Conservation (phyloP, 2,113 vertebrate genomes). For the Cyprinus carpio region DNA sequence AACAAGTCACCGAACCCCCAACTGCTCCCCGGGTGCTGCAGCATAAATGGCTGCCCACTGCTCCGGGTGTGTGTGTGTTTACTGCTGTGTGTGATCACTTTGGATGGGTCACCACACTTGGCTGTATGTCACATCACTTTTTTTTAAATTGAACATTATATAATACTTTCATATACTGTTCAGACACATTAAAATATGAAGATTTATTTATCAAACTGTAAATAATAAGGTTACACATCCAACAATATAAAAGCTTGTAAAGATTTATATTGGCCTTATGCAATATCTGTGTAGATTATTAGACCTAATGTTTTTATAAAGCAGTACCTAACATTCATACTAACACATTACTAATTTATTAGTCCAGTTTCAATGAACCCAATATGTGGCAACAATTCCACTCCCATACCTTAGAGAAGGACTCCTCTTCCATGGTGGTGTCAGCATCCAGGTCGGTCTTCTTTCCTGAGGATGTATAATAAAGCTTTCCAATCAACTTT, state of each 20-base stretch:
- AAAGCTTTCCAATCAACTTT: not conserved
- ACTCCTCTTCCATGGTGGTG: conserved; percentile 84
- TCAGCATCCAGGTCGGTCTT: conserved; percentile 87
- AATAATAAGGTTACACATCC: not conserved
- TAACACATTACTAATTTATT: not conserved
- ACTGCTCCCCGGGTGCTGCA: no score
- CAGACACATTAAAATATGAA: not conserved
- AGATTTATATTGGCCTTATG: not conserved
- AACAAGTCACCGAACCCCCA: no score
- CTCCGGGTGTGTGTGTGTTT: no score
- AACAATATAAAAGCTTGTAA: not conserved
- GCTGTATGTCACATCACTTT: no score
- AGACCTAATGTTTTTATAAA: not conserved
- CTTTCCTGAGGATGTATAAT: conserved; percentile 76
- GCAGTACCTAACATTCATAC: not conserved
- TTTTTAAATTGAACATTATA: no score
- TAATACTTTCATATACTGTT: not conserved
- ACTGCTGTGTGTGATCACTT: no score
- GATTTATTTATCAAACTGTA: not conserved
- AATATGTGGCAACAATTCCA: not conserved
- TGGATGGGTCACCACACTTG: no score
- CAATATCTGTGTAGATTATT: not conserved
- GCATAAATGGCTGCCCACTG: no score
- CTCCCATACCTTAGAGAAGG: conserved; percentile 82
- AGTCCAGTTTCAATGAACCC: not conserved